Evolutionary conservation across 2,888 invertebrate species (phyloP), one percentile per base, ranked within the genome.

Genomic region (Malthinus flaveolus): DNA sequence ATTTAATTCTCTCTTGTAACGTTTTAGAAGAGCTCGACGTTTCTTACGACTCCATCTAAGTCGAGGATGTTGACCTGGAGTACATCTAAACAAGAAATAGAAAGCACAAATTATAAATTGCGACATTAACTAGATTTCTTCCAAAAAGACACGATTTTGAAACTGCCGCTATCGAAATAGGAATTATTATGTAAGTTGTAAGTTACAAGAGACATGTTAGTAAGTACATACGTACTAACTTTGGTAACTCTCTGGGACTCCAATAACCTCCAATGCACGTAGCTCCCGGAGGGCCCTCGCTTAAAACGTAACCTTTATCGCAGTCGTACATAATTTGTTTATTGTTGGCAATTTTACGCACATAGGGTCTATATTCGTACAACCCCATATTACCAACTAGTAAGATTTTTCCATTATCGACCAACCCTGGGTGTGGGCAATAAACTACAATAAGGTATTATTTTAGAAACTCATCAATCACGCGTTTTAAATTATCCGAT

Each of bases 321-420:
- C 97, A 97, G 71, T 96, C 95, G 77, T 95, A 97, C 90, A 94
- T 93, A 54, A 96, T 95, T 78, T 95, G 95, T 68, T 95, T 93
- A 75, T 95, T 95, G 75, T 95, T 95, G 1, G 89, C 80, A 66
- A 92, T 91, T 82, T 91, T 94, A 70, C 88, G 88, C 0, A 97
- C 96, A 75, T 97, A 97, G 0, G 93, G 92, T 50, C 95, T 83
- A 75, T 97, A 97, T 76, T 96, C 95, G 76, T 97, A 97, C 35
- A 95, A 83, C 0, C 97, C 97, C 93, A 96, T 96, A 75, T 95
- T 95, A 3, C 96, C 96, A 0, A 96, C 95, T 1, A 96, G 81
- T 3, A 96, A 81, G 0, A 97, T 93, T 78, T 94, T 93, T 1
- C 97, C 97, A 73, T 96, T 89, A 59, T 87, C 84, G 37, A 97